These are phyloP conservation scores for Syngnathus rostellatus DNA, from an alignment of 2,797 vertebrate genomes.

Conservation along the genomic window DNA sequence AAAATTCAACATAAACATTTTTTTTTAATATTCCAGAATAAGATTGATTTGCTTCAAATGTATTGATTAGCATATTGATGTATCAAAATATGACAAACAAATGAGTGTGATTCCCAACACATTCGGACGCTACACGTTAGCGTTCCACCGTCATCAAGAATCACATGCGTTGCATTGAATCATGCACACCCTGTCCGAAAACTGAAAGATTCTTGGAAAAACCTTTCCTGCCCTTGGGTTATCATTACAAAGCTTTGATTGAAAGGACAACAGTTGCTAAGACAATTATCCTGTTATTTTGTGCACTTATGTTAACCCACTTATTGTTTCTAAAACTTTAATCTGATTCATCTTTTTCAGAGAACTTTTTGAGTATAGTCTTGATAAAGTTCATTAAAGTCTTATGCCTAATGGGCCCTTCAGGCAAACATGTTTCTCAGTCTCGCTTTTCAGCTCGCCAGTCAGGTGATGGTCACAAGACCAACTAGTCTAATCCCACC, in stretches of 20 bases:
- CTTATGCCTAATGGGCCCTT: constrained; percentile 11
- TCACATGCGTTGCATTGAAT: not conserved
- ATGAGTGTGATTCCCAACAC: not conserved
- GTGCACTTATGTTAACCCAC: constrained; percentile 5
- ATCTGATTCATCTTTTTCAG: not conserved
- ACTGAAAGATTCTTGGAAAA: not conserved
- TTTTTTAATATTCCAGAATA: too few relatives aligned
- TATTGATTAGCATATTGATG: not conserved
- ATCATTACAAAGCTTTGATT: not conserved
- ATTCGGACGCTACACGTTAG: not conserved
- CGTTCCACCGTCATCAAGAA: not conserved
- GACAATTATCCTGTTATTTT: not conserved
- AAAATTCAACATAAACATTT: too few relatives aligned
- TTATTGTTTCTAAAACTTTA: constrained; percentile 2
- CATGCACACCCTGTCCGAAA: not conserved
- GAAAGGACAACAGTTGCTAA: not conserved
- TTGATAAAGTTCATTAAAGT: constrained; percentile 3
- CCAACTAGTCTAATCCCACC: constrained; percentile 58
- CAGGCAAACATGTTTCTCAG: constrained; percentile 24
- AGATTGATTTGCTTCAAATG: not conserved
- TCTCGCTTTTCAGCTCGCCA: constrained; percentile 26
- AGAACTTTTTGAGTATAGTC: not conserved
- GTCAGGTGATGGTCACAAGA: constrained; percentile 77
- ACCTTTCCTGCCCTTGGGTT: not conserved
- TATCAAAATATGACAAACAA: not conserved